Percentiles rank a stretch among this genome's conserved stretches.
phyloP scores from a whole-genome alignment of 2,113 vertebrate species.

The Peucedramus taeniatus region DNA sequence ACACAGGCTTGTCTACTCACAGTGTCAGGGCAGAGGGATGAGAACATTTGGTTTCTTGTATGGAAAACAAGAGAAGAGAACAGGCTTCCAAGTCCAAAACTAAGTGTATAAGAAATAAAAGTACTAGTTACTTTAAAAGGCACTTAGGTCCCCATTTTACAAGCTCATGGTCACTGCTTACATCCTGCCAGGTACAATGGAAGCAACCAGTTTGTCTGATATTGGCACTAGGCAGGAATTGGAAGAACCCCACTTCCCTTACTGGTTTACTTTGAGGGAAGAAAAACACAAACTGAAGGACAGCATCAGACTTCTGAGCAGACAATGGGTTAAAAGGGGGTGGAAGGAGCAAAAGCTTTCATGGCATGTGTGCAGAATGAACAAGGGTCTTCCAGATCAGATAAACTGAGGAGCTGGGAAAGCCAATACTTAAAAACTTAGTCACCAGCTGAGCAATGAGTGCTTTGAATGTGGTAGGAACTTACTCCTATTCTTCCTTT shows the following conservation, averaged over 20 bases:
- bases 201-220: not conserved
- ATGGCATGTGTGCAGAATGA: not conserved
- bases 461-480: not conserved
- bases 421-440: not conserved
- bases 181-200: not conserved
- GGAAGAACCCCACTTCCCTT: not conserved
- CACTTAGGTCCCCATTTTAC: not conserved
- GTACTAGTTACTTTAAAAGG: not conserved
- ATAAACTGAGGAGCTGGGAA: not conserved
- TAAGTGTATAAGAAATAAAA: not conserved
- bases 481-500: not conserved
- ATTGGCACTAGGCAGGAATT: not conserved
- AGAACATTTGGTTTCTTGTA: not conserved
- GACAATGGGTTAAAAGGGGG: not conserved
- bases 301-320: not conserved
- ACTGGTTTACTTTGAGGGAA: not conserved
- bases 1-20: not conserved
- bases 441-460: not conserved
- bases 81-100: not conserved
- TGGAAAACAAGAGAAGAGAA: not conserved
- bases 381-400: not conserved
- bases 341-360: not conserved
- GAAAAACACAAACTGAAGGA: not conserved
- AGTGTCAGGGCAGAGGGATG: no score
- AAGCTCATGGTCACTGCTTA: not conserved